phyloP scores from a whole-genome alignment of 1,140 invertebrate genomes.

The Ruditapes philippinarum region DNA sequence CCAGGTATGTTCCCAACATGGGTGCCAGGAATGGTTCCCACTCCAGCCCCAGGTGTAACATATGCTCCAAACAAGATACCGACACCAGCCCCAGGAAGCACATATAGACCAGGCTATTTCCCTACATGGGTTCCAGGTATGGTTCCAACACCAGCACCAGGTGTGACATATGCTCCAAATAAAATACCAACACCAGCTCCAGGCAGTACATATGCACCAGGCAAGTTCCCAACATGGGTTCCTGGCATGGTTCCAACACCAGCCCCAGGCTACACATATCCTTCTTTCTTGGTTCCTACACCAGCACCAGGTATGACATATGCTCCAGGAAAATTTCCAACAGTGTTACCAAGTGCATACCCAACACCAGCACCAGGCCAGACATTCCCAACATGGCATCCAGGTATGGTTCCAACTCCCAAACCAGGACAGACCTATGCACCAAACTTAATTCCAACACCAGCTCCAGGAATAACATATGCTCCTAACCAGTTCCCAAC shows the following conservation, averaged over 20 bases:
- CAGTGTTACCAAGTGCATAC: background rate
- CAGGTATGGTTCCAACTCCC: constrained; percentile 54
- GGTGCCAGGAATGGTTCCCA: constrained; percentile 58
- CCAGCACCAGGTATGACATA: constrained; percentile 42
- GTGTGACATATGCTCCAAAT: constrained; percentile 60
- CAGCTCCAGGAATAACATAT: constrained; percentile 47
- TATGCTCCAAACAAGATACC: constrained; percentile 41
- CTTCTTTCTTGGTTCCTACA: constrained; percentile 57
- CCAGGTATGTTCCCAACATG: constrained; percentile 69
- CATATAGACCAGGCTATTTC: constrained; percentile 51
- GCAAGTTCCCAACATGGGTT: constrained; percentile 63
- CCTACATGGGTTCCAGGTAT: constrained; percentile 63
- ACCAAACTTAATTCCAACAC: constrained; percentile 64
- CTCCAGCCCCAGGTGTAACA: constrained; percentile 38
- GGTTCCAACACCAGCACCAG: constrained; percentile 68
- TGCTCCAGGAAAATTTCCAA: constrained; percentile 65
- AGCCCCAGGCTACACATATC: constrained; percentile 65
- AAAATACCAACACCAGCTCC: constrained; percentile 70
- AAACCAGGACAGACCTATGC: constrained; percentile 73
- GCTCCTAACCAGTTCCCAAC: constrained; percentile 42
- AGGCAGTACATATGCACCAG: constrained; percentile 74
- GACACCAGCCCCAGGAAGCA: constrained; percentile 58
- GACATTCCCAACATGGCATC: constrained; percentile 35
- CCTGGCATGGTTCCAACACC: constrained; percentile 62
- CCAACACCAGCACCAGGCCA: constrained; percentile 32